Evolutionary conservation across 2,797 vertebrate species (phyloP).

Genomic region (Enteromius afrohamiltoni): DNA sequence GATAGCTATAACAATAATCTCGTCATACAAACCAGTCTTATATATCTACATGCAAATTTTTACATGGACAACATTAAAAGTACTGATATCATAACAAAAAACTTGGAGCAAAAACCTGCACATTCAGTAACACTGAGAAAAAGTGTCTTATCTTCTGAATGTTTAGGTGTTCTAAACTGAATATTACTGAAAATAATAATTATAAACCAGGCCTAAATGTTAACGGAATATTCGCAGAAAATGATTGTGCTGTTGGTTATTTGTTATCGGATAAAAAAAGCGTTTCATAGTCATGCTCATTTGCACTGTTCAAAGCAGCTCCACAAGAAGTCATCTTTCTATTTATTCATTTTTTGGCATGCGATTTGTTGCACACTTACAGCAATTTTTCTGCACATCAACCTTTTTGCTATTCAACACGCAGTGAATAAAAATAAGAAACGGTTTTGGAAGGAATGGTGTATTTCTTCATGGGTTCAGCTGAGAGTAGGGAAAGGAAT

Average conservation of each 20-base stretch:
- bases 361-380: neutral
- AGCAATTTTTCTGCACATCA: neutral
- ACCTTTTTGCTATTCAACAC: neutral
- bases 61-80: neutral
- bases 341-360: neutral
- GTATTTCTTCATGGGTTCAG: conserved; percentile 9
- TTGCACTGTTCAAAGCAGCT: neutral
- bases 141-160: neutral
- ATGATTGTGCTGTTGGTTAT: neutral
- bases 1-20: neutral
- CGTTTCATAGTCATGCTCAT: neutral
- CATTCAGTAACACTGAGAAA: neutral
- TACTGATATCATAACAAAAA: neutral
- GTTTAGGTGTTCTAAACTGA: neutral
- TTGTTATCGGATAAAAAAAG: neutral
- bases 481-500: conserved; percentile 8
- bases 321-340: no score
- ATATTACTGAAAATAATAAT: neutral
- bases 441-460: neutral
- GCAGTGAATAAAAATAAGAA: neutral
- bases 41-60: neutral
- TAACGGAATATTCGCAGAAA: neutral
- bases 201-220: no score
- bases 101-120: neutral
- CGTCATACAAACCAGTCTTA: neutral